A percentile compares a stretch with the other conserved stretches of the same genome.
phyloP scores from a whole-genome alignment of 2,888 invertebrate species.

The Adelognathus sp. region DNA sequence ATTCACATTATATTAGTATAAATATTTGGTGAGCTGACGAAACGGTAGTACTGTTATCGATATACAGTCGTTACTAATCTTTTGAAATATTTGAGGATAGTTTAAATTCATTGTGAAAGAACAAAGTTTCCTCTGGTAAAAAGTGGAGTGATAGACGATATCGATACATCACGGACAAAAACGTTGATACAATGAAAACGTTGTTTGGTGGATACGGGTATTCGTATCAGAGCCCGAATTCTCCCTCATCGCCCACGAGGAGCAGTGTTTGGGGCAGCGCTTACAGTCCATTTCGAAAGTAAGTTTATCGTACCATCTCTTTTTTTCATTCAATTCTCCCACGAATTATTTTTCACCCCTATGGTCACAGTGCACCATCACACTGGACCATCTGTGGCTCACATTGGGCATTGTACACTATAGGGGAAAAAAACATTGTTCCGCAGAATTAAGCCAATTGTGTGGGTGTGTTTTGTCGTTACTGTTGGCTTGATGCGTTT shows the following conservation, averaged over 20 bases:
- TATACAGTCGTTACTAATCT: conserved; percentile 46
- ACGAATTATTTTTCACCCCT: neutral
- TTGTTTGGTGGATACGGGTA: conserved; percentile 75
- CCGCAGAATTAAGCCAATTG: conserved; percentile 54
- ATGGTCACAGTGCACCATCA: neutral
- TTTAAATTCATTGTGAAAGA: neutral
- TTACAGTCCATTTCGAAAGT: conserved; percentile 77
- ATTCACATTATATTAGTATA: conserved; percentile 6
- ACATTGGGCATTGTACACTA: neutral
- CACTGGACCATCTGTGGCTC: conserved; percentile 9
- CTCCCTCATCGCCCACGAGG: conserved; percentile 72
- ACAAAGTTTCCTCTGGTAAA: neutral
- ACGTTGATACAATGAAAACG: conserved; percentile 66
- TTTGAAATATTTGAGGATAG: conserved; percentile 13
- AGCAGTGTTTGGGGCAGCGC: conserved; percentile 74
- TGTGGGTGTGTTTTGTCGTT: conserved; percentile 51
- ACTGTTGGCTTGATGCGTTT: conserved; percentile 71
- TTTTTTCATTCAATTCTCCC: neutral
- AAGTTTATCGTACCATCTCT: conserved; percentile 63
- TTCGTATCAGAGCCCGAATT: conserved; percentile 70
- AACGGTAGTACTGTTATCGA: conserved; percentile 36
- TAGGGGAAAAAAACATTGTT: conserved; percentile 17
- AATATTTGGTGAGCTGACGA: conserved; percentile 43
- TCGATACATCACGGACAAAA: neutral
- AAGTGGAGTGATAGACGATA: neutral